A percentile compares a stretch with the other conserved stretches of the same genome.
These are phyloP conservation scores for Dexiosoma caninum DNA, from an alignment of 2,888 invertebrate genomes.

Conservation along the genomic window DNA sequence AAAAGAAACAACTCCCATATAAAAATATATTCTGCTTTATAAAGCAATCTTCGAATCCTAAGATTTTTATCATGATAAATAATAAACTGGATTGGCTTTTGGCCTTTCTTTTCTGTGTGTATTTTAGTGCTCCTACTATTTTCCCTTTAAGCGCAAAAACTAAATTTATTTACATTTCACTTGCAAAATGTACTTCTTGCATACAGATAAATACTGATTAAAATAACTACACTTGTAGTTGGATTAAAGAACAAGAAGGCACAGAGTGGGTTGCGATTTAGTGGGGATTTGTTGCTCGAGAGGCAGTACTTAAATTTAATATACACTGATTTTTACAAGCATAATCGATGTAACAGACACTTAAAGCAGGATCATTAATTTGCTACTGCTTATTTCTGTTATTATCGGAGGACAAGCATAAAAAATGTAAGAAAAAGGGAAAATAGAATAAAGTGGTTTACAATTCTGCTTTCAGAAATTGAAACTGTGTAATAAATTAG, in stretches of 20 bases:
- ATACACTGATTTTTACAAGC: conserved; percentile 56
- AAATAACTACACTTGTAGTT: background rate
- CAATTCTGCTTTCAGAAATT: background rate
- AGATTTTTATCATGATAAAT: conserved; percentile 51
- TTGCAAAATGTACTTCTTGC: conserved; percentile 31
- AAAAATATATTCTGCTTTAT: too few relatives aligned
- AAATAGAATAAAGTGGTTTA: background rate
- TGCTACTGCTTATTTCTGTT: conserved; percentile 23
- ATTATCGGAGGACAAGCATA: background rate
- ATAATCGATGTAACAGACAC: conserved; percentile 58
- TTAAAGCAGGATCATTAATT: conserved; percentile 61
- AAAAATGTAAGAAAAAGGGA: background rate
- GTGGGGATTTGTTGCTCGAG: conserved; percentile 10
- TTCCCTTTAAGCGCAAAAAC: conserved; percentile 12
- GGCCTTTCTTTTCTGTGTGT: too few relatives aligned
- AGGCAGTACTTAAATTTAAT: conserved; percentile 48
- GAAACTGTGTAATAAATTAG: background rate
- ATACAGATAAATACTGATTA: background rate
- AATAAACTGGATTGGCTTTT: conserved; percentile 18
- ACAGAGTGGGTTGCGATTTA: background rate
- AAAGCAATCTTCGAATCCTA: too few relatives aligned
- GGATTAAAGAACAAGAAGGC: background rate
- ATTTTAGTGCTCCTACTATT: too few relatives aligned
- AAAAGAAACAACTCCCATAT: too few relatives aligned
- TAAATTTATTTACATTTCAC: conserved; percentile 55